Percentiles rank a stretch among this genome's conserved stretches.
Conservation (phyloP, 1,140 invertebrate species). For the Diabrotica undecimpunctata region DNA sequence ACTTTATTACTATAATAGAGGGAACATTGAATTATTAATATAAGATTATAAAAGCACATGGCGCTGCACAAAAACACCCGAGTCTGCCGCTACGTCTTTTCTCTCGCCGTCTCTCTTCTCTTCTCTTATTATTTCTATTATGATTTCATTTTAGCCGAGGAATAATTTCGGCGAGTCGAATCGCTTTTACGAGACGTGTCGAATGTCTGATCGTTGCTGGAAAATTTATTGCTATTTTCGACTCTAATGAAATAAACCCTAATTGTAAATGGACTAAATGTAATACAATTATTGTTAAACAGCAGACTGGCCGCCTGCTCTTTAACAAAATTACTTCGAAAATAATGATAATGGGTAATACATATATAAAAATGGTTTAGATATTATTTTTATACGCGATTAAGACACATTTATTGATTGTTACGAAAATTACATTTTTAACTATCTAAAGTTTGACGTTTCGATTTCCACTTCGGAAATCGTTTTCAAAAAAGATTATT, state of each 20-base stretch:
- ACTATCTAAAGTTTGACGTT: no score
- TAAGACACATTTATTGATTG: no score
- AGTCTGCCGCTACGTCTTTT: constrained; percentile 20
- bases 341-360: no score
- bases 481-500: no score
- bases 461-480: no score
- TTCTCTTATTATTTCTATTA: constrained; percentile 28
- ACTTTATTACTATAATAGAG: constrained; percentile 49
- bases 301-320: no score
- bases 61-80: constrained; percentile 36
- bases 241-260: background rate
- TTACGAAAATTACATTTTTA: no score
- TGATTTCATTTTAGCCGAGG: constrained; percentile 33
- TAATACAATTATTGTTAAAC: no score
- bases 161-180: constrained; percentile 16
- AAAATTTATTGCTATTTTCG: background rate
- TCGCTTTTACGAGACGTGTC: constrained; percentile 24
- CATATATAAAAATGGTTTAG: no score
- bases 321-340: no score
- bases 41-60: constrained; percentile 46
- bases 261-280: no score
- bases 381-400: no score
- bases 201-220: constrained; percentile 1
- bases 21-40: constrained; percentile 50
- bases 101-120: background rate